These are phyloP conservation scores for Chaenocephalus aceratus DNA, from an alignment of 2,113 vertebrate species.

Conservation along the genomic window DNA sequence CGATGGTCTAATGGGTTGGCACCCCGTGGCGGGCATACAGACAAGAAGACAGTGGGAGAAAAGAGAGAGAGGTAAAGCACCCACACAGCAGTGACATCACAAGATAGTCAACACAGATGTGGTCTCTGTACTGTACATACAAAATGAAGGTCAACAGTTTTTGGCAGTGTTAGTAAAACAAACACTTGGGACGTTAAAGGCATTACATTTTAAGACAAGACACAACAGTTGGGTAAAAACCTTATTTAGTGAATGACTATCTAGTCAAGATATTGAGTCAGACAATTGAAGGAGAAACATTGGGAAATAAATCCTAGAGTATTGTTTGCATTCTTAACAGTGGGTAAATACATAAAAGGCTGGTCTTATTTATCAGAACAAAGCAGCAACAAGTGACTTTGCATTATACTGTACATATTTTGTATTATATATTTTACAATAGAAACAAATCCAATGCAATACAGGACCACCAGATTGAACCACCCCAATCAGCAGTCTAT, in stretches of 20 bases:
- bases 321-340: neutral
- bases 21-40: conserved; percentile 85
- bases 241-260: conserved; percentile 14
- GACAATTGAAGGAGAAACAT: neutral
- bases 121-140: neutral
- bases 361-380: neutral
- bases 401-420: neutral
- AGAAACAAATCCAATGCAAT: neutral
- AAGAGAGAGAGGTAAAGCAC: conserved; percentile 84
- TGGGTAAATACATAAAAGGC: neutral
- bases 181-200: neutral
- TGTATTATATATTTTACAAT: neutral
- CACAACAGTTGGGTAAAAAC: neutral
- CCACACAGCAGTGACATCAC: conserved; percentile 28
- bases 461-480: neutral
- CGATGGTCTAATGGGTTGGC: conserved; percentile 92
- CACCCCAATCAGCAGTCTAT: neutral
- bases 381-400: conserved; percentile 2
- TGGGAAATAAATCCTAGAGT: neutral
- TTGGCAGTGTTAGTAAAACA: neutral
- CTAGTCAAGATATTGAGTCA: neutral
- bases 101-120: conserved; percentile 25
- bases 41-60: conserved; percentile 85
- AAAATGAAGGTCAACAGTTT: neutral
- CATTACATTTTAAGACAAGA: conserved; percentile 1